A percentile compares a stretch with the other conserved stretches of the same genome.
These are phyloP conservation scores for Haliaeetus leucogaster DNA, from an alignment of 2,113 vertebrate species.

Conservation along the genomic window DNA sequence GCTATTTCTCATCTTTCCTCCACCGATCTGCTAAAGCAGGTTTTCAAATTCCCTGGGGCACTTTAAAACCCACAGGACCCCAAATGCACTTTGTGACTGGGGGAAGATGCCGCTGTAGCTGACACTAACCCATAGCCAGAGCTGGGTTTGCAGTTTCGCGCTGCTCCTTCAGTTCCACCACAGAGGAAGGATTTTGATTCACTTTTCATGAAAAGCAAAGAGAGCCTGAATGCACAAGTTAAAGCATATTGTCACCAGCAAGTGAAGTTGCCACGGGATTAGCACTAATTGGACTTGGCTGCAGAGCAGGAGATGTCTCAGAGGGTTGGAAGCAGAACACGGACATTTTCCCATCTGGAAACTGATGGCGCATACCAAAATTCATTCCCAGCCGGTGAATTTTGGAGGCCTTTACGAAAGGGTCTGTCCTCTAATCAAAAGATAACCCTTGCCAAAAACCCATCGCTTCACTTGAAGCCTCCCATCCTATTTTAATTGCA, in stretches of 20 bases:
- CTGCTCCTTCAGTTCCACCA: neutral
- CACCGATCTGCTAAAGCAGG: neutral
- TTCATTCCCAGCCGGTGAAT: conserved; percentile 42
- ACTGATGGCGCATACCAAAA: conserved; percentile 37
- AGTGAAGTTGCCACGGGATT: conserved; percentile 15
- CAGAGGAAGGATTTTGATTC: neutral
- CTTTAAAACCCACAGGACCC: neutral
- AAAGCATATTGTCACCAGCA: conserved; percentile 43
- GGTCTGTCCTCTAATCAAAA: conserved; percentile 19
- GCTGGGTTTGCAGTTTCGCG: neutral
- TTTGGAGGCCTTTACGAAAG: conserved; percentile 18
- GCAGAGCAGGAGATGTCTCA: conserved; percentile 24
- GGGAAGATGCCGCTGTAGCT: neutral
- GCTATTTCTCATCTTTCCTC: neutral
- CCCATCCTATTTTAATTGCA: neutral
- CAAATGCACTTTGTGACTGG: neutral
- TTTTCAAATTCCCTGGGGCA: neutral
- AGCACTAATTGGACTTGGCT: conserved; percentile 56
- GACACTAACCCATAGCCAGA: neutral
- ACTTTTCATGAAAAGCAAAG: neutral
- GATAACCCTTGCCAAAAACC: neutral
- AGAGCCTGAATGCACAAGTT: neutral
- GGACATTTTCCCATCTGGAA: conserved; percentile 48
- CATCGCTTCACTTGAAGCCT: neutral
- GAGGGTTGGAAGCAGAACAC: conserved; percentile 44